phyloP scores from a whole-genome alignment of 1,140 invertebrate genomes.

The Danaus plexippus region DNA sequence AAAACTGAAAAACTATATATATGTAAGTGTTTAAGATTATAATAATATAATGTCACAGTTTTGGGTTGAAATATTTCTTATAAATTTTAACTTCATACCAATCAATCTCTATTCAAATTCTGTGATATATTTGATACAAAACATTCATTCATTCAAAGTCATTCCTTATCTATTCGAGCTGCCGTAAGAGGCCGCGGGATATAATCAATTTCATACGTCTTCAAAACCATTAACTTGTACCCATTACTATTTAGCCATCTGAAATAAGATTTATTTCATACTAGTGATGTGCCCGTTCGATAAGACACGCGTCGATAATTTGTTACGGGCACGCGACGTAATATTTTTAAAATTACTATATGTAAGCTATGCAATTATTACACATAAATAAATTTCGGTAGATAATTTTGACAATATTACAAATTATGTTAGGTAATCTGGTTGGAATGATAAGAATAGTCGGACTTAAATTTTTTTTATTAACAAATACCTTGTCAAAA shows the following conservation, averaged over 20 bases:
- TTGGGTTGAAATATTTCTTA: slow-evolving; percentile 6
- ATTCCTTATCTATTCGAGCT: slow-evolving; percentile 6
- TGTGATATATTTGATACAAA: slow-evolving; percentile 31
- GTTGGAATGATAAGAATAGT: too few relatives aligned
- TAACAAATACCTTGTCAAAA: too few relatives aligned
- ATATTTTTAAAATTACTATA: too few relatives aligned
- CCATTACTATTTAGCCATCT: slow-evolving; percentile 44
- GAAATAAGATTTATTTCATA: slow-evolving; percentile 50
- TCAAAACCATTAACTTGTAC: slow-evolving; percentile 47
- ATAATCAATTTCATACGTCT: slow-evolving; percentile 54
- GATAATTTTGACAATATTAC: too few relatives aligned
- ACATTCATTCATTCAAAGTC: slow-evolving; percentile 34
- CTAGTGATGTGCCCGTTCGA: slow-evolving; percentile 57
- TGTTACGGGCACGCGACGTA: slow-evolving; percentile 44
- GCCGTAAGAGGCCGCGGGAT: slow-evolving; percentile 31
- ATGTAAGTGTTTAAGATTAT: too few relatives aligned
- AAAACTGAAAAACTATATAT: too few relatives aligned
- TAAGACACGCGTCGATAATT: slow-evolving; percentile 53
- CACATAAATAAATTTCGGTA: too few relatives aligned
- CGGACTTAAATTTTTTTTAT: too few relatives aligned
- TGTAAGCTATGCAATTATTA: too few relatives aligned
- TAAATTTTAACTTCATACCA: not conserved
- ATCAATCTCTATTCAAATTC: slow-evolving; percentile 2
- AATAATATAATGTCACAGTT: not conserved
- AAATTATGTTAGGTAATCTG: too few relatives aligned